Evolutionary conservation across 2,113 vertebrate species (phyloP).

Genomic region (Eublepharis macularius): DNA sequence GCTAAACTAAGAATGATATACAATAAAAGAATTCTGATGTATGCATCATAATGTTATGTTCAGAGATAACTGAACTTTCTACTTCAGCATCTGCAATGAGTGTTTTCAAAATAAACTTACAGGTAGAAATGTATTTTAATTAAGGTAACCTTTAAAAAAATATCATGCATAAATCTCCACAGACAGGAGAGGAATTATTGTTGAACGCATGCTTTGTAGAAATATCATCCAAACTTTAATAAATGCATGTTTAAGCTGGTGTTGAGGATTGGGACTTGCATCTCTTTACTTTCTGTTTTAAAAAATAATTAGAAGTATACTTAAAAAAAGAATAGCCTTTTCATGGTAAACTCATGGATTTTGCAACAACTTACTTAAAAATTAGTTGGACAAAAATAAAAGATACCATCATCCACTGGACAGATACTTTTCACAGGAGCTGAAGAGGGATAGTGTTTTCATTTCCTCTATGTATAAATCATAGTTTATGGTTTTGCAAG

Average conservation of each 20-base stretch:
- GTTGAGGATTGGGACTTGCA: constrained; percentile 46
- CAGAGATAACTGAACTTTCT: constrained; percentile 20
- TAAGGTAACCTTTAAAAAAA: constrained; percentile 33
- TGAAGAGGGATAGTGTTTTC: not conserved
- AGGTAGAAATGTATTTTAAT: constrained; percentile 40
- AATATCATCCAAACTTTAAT: constrained; percentile 36
- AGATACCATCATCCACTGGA: not conserved
- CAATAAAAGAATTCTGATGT: constrained; percentile 4
- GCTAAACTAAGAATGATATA: constrained; percentile 11
- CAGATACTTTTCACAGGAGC: not conserved
- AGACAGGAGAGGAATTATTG: constrained; percentile 2
- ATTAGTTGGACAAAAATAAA: constrained; percentile 6
- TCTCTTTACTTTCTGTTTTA: constrained; percentile 34
- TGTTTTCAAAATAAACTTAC: constrained; percentile 32
- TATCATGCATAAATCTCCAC: constrained; percentile 14
- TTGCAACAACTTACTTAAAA: constrained; percentile 28
- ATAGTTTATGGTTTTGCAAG: not conserved
- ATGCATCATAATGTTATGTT: constrained; percentile 20
- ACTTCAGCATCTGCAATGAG: constrained; percentile 9
- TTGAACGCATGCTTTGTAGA: constrained; percentile 33
- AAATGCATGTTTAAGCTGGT: constrained; percentile 23
- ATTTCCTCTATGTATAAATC: not conserved
- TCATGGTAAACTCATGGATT: constrained; percentile 35
- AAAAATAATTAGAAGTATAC: constrained; percentile 37
- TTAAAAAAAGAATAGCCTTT: constrained; percentile 33